phyloP scores from a whole-genome alignment of 2,888 invertebrate genomes.

The Linnaemya vulpina region DNA sequence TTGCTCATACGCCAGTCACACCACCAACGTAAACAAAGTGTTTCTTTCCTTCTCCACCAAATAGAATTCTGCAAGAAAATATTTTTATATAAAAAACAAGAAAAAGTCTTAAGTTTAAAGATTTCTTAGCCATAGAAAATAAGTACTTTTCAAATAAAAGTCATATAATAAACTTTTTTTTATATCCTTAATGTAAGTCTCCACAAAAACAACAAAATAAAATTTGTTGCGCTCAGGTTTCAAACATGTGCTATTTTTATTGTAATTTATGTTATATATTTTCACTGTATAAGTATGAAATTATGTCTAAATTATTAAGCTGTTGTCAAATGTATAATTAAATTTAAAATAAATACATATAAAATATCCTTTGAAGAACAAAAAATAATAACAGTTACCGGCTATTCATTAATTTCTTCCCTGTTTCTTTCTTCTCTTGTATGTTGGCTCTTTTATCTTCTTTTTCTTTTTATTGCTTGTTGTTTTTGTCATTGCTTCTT shows the following conservation, averaged over 20 bases:
- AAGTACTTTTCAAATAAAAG: no score
- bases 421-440: background rate
- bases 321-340: background rate
- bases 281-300: no score
- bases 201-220: background rate
- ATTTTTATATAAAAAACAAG: no score
- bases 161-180: no score
- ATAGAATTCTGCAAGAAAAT: no score
- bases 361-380: background rate
- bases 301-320: background rate
- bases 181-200: no score
- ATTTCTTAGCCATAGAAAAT: no score
- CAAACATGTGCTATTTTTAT: background rate
- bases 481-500: conserved; percentile 49
- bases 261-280: background rate
- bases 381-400: background rate
- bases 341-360: background rate
- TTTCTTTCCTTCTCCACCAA: no score
- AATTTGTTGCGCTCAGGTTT: background rate
- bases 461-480: conserved; percentile 6
- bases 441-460: no score
- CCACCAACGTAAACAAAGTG: background rate
- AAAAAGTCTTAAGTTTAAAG: no score
- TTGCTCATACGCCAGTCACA: background rate
- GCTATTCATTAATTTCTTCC: background rate